Evolutionary conservation across 2,797 vertebrate species (phyloP).

Genomic region (Xiphorhynchus erythropygius): DNA sequence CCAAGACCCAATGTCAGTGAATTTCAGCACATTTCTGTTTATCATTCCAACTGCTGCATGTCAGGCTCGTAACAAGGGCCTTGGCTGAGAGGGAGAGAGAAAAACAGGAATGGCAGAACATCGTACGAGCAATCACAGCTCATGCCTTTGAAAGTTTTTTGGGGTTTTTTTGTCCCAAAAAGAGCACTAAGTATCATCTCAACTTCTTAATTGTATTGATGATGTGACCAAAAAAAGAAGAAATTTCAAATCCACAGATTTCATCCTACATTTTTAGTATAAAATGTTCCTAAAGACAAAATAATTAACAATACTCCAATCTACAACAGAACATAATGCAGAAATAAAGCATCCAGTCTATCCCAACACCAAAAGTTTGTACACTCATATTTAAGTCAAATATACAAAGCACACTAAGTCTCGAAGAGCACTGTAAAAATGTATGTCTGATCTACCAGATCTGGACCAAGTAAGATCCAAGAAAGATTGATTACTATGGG

Average conservation of each 20-base stretch:
- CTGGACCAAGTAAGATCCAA: not conserved
- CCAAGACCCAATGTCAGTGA: not conserved
- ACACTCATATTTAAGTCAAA: not conserved
- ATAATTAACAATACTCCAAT: rapidly evolving
- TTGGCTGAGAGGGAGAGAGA: not conserved
- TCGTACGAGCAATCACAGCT: rapidly evolving
- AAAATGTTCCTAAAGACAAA: not conserved
- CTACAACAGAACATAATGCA: not conserved
- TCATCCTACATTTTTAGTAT: not conserved
- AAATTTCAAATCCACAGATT: not conserved
- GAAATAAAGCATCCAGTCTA: not conserved
- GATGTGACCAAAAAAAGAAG: not conserved
- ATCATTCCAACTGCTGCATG: rapidly evolving
- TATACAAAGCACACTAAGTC: not conserved
- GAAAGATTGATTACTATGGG: not conserved
- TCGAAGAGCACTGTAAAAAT: not conserved
- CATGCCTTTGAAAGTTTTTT: not conserved
- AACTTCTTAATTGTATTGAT: not conserved
- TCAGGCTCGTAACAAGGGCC: not conserved
- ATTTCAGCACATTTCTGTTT: not conserved
- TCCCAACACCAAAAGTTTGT: not conserved
- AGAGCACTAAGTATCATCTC: not conserved
- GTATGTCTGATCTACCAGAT: not conserved
- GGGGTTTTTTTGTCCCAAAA: not conserved
- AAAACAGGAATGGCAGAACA: not conserved